Base-by-base conservation (phyloP, 2,888 invertebrate genomes). In the Phengaris alcon region DNA sequence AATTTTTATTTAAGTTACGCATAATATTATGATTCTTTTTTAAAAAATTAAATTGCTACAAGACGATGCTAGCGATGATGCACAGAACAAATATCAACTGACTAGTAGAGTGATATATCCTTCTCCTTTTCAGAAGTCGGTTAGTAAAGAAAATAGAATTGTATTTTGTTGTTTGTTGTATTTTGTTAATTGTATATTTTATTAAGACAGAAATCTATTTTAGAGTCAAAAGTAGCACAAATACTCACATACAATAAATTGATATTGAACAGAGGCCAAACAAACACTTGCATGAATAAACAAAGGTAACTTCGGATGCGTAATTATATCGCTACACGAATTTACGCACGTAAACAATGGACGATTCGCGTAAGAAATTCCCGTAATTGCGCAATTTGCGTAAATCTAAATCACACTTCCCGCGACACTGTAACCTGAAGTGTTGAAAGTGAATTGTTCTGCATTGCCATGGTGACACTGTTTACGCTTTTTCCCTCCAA, bases 401-500 rank as follows among this genome's bases (percentile, higher is more conserved):
- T 70, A 52, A 73, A 13, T 48, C 46, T 10, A 51, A 35, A 15
- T 6, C 22, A 51, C 57, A 57, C 46, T 59, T 9, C 13, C 10
- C 48, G 7, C 10, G 13, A 48, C 48, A 8, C 46, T 64, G 48
- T 48, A 48, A n/a, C 10, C 74, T 64, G 46, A 51, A 22, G 74
- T 74, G 52, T 72, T 35, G 2, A 35, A 35, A 35, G 35, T 70
- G 88, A 87, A 88, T 82, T 84, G 81, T 80, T 83, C 84, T 82
- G 80, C 82, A 88, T 91, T 79, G 85, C 85, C 82, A 91, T 92
- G 86, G 83, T 86, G 86, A 91, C 90, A 87, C 86, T 88, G 90
- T 87, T 78, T 87, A 85, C 81, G 78, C 84, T 83, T 87, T 90
- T 91, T 93, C 91, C 91, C 91, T 91, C 91, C 92, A 91, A 92